Evolutionary conservation across 1,140 invertebrate genomes (phyloP).

Genomic region (Hyles euphorbiae): DNA sequence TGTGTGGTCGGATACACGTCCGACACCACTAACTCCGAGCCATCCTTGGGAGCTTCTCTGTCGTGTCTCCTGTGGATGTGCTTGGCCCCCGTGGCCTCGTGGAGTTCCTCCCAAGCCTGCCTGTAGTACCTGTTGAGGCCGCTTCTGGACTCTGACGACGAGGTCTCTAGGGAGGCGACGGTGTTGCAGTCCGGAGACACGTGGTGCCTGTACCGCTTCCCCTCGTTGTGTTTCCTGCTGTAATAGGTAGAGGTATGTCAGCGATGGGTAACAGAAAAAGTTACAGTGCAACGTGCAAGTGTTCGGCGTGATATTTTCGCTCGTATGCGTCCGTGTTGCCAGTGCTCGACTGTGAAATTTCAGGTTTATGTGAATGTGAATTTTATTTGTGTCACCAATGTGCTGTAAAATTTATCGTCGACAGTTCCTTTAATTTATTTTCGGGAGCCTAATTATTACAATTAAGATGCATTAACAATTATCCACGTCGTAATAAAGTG

Average conservation of each 20-base stretch:
- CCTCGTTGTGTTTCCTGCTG: slow-evolving; percentile 78
- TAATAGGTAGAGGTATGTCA: not conserved
- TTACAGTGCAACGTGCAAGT: too few species aligned
- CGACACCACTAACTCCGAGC: slow-evolving; percentile 87
- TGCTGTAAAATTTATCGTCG: too few species aligned
- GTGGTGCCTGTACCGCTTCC: slow-evolving; percentile 90
- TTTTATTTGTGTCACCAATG: too few species aligned
- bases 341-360: too few species aligned
- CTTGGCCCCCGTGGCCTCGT: slow-evolving; percentile 84
- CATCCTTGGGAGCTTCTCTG: slow-evolving; percentile 81
- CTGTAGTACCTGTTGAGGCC: slow-evolving; percentile 90
- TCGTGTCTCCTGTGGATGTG: slow-evolving; percentile 53
- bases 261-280: too few species aligned
- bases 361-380: too few species aligned
- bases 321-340: too few species aligned
- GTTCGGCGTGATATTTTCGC: too few species aligned
- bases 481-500: too few species aligned
- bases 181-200: slow-evolving; percentile 92
- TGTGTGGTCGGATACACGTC: slow-evolving; percentile 78
- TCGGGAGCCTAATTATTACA: too few species aligned
- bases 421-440: too few species aligned
- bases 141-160: slow-evolving; percentile 87
- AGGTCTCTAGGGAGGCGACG: slow-evolving; percentile 90
- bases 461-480: too few species aligned
- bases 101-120: slow-evolving; percentile 94